phyloP scores from a whole-genome alignment of 2,113 vertebrate species.

The Otis tarda region DNA sequence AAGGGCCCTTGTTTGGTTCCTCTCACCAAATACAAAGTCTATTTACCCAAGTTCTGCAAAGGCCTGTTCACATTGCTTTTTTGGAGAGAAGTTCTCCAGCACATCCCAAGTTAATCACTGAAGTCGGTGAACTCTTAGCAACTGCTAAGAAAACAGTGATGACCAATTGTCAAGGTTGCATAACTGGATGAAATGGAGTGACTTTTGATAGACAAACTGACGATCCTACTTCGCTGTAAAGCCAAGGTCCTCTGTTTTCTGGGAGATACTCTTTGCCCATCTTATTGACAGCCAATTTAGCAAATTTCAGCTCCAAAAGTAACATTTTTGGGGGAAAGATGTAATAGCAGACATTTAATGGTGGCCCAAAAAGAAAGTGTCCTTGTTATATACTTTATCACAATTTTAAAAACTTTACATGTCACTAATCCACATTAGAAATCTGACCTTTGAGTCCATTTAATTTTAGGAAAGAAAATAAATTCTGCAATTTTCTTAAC shows the following conservation, averaged over 20 bases:
- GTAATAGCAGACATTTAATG: neutral
- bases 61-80: neutral
- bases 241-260: neutral
- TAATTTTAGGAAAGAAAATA: neutral
- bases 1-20: neutral
- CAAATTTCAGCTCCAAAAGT: neutral
- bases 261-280: neutral
- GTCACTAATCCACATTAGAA: neutral
- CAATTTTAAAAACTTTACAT: neutral
- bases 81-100: neutral
- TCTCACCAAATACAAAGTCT: neutral
- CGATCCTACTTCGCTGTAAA: neutral
- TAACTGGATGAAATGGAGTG: neutral
- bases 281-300: neutral
- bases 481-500: neutral
- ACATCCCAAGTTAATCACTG: neutral
- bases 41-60: neutral
- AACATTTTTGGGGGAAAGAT: neutral
- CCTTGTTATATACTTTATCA: neutral
- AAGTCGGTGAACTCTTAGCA: neutral
- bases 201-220: neutral
- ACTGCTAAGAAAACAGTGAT: neutral
- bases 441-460: neutral
- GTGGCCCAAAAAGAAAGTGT: neutral
- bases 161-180: neutral